Evolutionary conservation across 2,797 vertebrate genomes (phyloP).

Genomic region (Lerista edwardsae): DNA sequence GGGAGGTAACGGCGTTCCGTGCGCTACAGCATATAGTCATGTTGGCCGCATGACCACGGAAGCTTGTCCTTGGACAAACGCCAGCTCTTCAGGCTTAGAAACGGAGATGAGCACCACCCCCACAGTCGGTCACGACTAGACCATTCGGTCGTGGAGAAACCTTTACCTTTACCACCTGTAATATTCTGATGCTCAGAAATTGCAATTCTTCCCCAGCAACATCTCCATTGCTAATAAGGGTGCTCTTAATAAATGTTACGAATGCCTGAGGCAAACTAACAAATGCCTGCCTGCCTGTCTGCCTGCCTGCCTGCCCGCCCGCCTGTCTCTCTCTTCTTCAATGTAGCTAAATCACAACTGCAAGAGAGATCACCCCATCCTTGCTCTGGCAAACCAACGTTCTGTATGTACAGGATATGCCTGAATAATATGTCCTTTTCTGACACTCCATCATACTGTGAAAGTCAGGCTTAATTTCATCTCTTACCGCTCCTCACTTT

Average conservation of each 20-base stretch:
- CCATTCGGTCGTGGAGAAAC: too few relatives aligned
- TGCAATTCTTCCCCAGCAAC: not conserved
- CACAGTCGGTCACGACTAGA: too few relatives aligned
- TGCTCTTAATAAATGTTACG: not conserved
- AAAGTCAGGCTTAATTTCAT: conserved; percentile 39
- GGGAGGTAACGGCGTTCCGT: too few relatives aligned
- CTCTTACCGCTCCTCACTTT: conserved; percentile 48
- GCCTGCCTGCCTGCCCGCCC: too few relatives aligned
- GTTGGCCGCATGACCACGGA: too few relatives aligned
- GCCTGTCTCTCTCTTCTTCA: not conserved
- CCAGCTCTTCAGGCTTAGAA: too few relatives aligned
- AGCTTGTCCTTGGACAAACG: too few relatives aligned
- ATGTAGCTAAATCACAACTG: not conserved
- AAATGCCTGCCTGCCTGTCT: not conserved
- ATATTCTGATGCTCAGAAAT: not conserved
- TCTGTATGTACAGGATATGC: conserved; percentile 24
- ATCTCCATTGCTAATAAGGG: not conserved
- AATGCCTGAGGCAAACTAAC: not conserved
- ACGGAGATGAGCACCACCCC: too few relatives aligned
- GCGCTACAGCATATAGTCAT: too few relatives aligned
- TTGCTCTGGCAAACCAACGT: not conserved
- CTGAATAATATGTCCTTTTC: conserved; percentile 3
- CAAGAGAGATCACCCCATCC: not conserved
- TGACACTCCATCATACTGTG: not conserved
- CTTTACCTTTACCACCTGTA: too few relatives aligned